phyloP scores from a whole-genome alignment of 2,113 vertebrate species.

The Heliornis fulica region DNA sequence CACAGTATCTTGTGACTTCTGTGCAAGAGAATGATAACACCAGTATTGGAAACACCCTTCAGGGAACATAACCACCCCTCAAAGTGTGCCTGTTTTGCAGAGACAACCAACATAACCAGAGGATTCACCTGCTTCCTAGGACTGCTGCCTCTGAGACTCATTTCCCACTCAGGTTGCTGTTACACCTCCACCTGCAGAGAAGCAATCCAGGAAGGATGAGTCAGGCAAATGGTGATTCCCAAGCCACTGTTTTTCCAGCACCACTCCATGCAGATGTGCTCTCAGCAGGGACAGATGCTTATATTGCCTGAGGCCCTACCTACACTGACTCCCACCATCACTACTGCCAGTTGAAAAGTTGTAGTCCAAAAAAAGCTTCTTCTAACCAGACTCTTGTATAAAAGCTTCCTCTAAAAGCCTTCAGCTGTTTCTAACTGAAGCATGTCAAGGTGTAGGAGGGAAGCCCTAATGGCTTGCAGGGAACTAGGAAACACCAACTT shows the following conservation, averaged over 20 bases:
- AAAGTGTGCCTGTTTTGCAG: neutral
- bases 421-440: slow-evolving; percentile 18
- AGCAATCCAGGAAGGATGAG: too few species aligned
- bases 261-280: neutral
- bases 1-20: neutral
- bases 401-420: neutral
- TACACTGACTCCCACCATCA: neutral
- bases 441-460: slow-evolving; percentile 34
- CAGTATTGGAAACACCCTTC: neutral
- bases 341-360: neutral
- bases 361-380: neutral
- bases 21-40: neutral
- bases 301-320: neutral
- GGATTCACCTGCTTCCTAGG: neutral
- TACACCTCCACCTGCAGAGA: neutral
- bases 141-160: neutral
- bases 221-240: neutral
- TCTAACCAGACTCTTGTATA: neutral
- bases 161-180: neutral
- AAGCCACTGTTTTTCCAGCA: neutral
- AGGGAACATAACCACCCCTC: neutral
- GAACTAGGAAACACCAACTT: slow-evolving; percentile 42
- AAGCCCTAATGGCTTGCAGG: neutral
- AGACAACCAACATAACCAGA: neutral
- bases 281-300: neutral